Conservation (phyloP, 2,888 invertebrate species). For the Hybos culiciformis region DNA sequence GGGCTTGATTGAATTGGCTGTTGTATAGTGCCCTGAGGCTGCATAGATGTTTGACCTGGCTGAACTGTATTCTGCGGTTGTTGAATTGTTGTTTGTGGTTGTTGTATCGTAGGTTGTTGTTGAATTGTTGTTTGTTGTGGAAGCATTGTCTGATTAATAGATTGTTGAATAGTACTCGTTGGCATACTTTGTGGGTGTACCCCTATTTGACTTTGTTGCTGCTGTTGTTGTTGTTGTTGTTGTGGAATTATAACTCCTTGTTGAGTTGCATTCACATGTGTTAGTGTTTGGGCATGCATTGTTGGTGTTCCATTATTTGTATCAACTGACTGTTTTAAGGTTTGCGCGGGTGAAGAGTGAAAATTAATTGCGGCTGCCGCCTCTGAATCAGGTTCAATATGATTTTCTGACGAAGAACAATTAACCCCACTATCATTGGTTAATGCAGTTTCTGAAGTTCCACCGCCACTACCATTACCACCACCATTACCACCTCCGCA, state of each 20-base stretch:
- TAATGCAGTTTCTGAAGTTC: conserved; percentile 3
- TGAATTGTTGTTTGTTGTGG: conserved; percentile 39
- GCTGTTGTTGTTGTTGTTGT: background rate
- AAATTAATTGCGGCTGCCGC: conserved; percentile 13
- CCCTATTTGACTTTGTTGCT: conserved; percentile 26
- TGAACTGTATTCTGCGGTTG: conserved; percentile 41
- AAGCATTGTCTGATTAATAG: conserved; percentile 39
- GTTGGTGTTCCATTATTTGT: background rate
- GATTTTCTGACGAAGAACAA: conserved; percentile 21
- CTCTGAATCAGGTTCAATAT: conserved; percentile 22
- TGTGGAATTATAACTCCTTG: conserved; percentile 25
- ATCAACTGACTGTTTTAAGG: conserved; percentile 18
- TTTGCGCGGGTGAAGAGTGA: conserved; percentile 22
- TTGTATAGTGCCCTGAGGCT: conserved; percentile 14
- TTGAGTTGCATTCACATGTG: too few relatives aligned
- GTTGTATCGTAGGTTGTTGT: conserved; percentile 22
- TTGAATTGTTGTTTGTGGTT: conserved; percentile 37
- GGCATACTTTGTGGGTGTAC: conserved; percentile 40
- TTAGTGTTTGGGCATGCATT: conserved; percentile 40
- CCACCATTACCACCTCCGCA: conserved; percentile 7
- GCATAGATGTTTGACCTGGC: conserved; percentile 35
- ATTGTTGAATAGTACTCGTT: conserved; percentile 41
- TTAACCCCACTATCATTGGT: conserved; percentile 18
- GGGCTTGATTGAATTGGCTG: conserved; percentile 21
- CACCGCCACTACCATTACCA: conserved; percentile 4